Evolutionary conservation across 2,888 invertebrate genomes (phyloP).

Genomic region (Trissolcus brochymenae): DNA sequence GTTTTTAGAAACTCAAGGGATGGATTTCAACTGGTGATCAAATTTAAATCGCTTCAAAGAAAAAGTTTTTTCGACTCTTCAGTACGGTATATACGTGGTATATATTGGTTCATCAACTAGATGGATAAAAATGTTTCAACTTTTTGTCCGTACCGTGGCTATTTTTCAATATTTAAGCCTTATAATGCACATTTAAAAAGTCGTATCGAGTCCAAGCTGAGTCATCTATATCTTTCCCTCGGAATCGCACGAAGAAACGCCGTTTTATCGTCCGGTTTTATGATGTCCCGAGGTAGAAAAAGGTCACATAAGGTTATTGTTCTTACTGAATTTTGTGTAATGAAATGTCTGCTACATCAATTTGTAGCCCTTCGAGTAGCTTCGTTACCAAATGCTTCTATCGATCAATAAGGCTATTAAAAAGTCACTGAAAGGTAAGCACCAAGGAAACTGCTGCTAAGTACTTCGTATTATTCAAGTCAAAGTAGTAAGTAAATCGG

Average conservation of each 20-base stretch:
- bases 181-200: slow-evolving; percentile 6
- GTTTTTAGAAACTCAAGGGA: slow-evolving; percentile 3
- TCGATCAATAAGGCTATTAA: slow-evolving; percentile 12
- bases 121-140: no score
- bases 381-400: slow-evolving; percentile 5
- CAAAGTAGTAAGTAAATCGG: slow-evolving; percentile 15
- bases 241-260: slow-evolving; percentile 6
- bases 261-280: not conserved
- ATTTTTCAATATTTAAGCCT: no score
- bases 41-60: no score
- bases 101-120: no score
- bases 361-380: slow-evolving; percentile 17
- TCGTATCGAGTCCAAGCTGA: no score
- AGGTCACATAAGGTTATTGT: slow-evolving; percentile 11
- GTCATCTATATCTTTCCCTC: no score
- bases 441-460: slow-evolving; percentile 19
- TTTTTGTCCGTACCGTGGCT: no score
- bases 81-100: no score
- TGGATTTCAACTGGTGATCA: no score
- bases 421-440: slow-evolving; percentile 15
- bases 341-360: slow-evolving; percentile 12
- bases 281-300: not conserved
- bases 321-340: slow-evolving; percentile 13
- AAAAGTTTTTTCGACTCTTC: no score
- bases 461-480: slow-evolving; percentile 28